Conservation (phyloP, 2,113 vertebrate genomes). For the Channa maculata region DNA sequence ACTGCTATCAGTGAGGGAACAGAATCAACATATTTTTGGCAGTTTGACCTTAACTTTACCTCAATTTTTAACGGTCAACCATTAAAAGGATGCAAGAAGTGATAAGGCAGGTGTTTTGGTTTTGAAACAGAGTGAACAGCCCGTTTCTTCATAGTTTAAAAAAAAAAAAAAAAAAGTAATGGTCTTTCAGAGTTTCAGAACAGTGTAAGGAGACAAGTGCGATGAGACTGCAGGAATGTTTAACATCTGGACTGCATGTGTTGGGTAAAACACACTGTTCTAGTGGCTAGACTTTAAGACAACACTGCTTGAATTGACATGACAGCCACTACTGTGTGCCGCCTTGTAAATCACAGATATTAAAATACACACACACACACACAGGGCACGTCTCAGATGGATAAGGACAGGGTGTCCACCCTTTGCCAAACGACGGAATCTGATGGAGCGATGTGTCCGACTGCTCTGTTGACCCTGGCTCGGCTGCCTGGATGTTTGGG, state of each 20-base stretch:
- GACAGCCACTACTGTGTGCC: constrained; percentile 49
- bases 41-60: neutral
- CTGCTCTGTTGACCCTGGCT: constrained; percentile 47
- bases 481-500: neutral
- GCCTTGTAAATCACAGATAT: constrained; percentile 66
- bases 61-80: no score
- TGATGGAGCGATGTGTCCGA: constrained; percentile 25
- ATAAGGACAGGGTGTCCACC: constrained; percentile 24
- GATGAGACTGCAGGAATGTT: constrained; percentile 77
- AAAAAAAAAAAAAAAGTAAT: constrained; percentile 36
- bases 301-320: constrained; percentile 64
- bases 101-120: neutral
- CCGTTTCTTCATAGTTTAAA: constrained; percentile 27
- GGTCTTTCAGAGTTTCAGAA: constrained; percentile 50
- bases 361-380: constrained; percentile 32
- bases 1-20: neutral
- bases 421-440: constrained; percentile 35
- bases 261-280: constrained; percentile 39
- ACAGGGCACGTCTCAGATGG: constrained; percentile 31
- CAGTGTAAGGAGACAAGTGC: constrained; percentile 52
- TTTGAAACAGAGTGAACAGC: neutral
- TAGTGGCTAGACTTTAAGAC: constrained; percentile 69
- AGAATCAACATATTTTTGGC: neutral
- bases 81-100: no score
- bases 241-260: constrained; percentile 77